A percentile compares a stretch with the other conserved stretches of the same genome.
These are phyloP conservation scores for Micronisus gabar DNA, from an alignment of 2,113 vertebrate species.

Conservation along the genomic window DNA sequence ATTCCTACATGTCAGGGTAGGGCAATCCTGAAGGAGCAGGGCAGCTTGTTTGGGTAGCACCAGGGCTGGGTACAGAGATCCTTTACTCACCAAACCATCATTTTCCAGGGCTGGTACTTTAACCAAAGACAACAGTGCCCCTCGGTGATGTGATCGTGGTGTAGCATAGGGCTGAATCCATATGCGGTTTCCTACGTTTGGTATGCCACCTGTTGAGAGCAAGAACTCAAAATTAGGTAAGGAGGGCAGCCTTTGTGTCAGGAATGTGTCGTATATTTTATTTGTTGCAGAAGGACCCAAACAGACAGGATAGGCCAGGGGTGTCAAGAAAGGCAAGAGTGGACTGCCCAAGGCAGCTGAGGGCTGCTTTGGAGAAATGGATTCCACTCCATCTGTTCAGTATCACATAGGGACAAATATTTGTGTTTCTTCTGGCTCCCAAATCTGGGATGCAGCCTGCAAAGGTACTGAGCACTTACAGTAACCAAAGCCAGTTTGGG, in stretches of 20 bases:
- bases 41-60: background rate
- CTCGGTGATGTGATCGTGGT: background rate
- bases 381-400: background rate
- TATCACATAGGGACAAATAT: background rate
- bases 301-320: background rate
- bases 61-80: background rate
- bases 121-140: constrained; percentile 25
- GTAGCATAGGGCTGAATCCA: background rate
- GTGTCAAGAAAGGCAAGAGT: background rate
- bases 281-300: background rate
- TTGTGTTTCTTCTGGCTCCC: background rate
- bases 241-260: background rate
- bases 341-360: background rate
- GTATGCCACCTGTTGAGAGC: accelerated
- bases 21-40: background rate
- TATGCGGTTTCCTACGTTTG: accelerated
- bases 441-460: background rate
- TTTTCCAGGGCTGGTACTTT: background rate
- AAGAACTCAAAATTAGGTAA: background rate
- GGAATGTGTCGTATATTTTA: accelerated
- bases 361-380: background rate
- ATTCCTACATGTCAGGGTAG: background rate
- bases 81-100: accelerated
- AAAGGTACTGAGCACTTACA: background rate
- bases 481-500: background rate